These are phyloP conservation scores for Enteromius mattozi DNA, from an alignment of 2,797 vertebrate genomes.

Conservation along the genomic window DNA sequence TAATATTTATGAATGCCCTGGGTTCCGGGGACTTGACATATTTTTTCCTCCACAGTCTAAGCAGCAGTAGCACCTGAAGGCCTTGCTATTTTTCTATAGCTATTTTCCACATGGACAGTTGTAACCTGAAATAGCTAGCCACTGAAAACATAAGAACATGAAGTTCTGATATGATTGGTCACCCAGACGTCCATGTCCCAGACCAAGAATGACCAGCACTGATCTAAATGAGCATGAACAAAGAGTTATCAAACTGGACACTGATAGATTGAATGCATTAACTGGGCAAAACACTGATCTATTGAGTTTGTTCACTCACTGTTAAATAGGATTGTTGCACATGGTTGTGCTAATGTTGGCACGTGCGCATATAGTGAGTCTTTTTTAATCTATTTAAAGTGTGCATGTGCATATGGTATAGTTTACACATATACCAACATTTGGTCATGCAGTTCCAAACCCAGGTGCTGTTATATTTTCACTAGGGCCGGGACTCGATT, in stretches of 20 bases:
- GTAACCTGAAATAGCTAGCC: conserved; percentile 25
- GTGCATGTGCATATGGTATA: neutral
- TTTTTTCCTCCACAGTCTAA: conserved; percentile 24
- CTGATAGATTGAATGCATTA: conserved; percentile 13
- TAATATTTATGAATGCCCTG: conserved; percentile 51
- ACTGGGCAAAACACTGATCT: conserved; percentile 30
- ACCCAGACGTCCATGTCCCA: neutral
- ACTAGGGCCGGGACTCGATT: too few species aligned
- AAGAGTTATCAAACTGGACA: conserved; percentile 33
- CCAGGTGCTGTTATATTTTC: neutral
- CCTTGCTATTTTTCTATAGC: conserved; percentile 16
- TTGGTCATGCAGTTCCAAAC: neutral
- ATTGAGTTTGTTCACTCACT: conserved; percentile 21
- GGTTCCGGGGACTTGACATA: conserved; percentile 38
- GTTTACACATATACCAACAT: neutral
- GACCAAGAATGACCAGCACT: conserved; percentile 24
- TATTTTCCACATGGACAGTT: conserved; percentile 41
- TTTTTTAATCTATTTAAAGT: neutral
- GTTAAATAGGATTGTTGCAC: conserved; percentile 27
- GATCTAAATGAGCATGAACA: conserved; percentile 43
- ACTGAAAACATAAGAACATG: conserved; percentile 16
- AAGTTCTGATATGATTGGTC: conserved; percentile 21
- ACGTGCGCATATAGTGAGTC: neutral
- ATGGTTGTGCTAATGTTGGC: neutral
- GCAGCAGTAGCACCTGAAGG: conserved; percentile 41